Conservation (phyloP, 2,888 invertebrate genomes). For the Gari tellinella region DNA sequence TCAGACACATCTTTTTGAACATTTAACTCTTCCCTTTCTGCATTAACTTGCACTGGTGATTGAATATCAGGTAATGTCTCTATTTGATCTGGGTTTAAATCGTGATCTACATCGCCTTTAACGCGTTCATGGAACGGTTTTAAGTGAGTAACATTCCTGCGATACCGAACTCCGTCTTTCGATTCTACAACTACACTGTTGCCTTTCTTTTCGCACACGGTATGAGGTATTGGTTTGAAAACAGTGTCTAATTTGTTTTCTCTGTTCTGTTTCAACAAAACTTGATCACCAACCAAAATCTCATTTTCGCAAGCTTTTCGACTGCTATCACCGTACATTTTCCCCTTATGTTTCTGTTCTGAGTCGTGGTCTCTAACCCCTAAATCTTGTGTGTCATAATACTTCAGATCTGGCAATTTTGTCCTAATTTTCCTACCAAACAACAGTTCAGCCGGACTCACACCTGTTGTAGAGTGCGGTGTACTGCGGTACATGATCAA, state of each 20-base stretch:
- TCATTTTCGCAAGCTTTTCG: conserved; percentile 18
- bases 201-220: too few species aligned
- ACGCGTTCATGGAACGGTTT: too few species aligned
- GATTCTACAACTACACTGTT: too few species aligned
- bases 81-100: too few species aligned
- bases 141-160: too few species aligned
- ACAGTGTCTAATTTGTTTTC: neutral
- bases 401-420: conserved; percentile 43
- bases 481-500: conserved; percentile 46
- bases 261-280: conserved; percentile 23
- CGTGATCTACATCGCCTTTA: too few species aligned
- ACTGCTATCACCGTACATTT: conserved; percentile 28
- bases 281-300: conserved; percentile 29
- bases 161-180: too few species aligned
- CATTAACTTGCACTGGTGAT: too few species aligned
- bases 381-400: neutral
- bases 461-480: conserved; percentile 52
- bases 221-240: neutral
- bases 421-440: conserved; percentile 46
- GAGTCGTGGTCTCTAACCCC: conserved; percentile 36
- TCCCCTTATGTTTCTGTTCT: conserved; percentile 5
- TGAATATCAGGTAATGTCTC: too few species aligned
- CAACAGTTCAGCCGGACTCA: too few species aligned
- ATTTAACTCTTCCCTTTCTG: too few species aligned
- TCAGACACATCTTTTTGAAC: too few species aligned